Evolutionary conservation across 35 echinoderm and acorn worm genomes (phyloP), one percentile per base, ranked within the genome.

Genomic region (Antedon bifida): DNA sequence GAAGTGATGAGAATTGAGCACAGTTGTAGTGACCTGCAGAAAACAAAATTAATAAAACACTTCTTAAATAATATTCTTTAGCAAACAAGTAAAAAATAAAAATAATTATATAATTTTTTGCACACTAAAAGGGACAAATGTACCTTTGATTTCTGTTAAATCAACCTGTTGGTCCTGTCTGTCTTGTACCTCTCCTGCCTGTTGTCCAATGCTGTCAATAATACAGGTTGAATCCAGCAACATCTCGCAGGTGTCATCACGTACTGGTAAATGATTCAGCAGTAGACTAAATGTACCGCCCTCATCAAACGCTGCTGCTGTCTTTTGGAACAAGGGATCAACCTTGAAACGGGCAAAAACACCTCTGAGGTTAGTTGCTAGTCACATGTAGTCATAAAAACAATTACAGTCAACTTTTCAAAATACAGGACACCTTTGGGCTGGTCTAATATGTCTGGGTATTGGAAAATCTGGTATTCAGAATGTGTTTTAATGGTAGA

Each of bases 281-380:
- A 97, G 80, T 7, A 97, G 85, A 35, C 94, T 90, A 75, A 85
- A 92, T 36, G 90, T 86, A 78, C 94, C 94, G 29, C 94, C 94
- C 74, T 92, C 94, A 79, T 97, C 94, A 90, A 97, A 97, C 0
- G 90, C 91, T 73, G 94, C 90, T 23, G 94, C 89, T 16, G 87
- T 97, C 78, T 91, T 88, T 35, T 97, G 87, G 81, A 97, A 97
- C 31, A 97, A 82, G 11, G 94, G 93, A 76, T 97, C 94, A 31
- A 92, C 87, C 93, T 96, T n/a, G n/a, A n/a, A n/a, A n/a, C n/a
- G n/a, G n/a, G 36, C 7, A 80, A 75, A 46, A 32, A 31, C 13
- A 30, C n/a, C n/a, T n/a, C 12, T 9, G 2, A 35, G n/a, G n/a
- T n/a, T n/a, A n/a, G n/a, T n/a, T n/a, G n/a, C n/a, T n/a, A n/a